These are phyloP conservation scores for Agrochola litura DNA, from an alignment of 2,888 invertebrate genomes.

Conservation along the genomic window DNA sequence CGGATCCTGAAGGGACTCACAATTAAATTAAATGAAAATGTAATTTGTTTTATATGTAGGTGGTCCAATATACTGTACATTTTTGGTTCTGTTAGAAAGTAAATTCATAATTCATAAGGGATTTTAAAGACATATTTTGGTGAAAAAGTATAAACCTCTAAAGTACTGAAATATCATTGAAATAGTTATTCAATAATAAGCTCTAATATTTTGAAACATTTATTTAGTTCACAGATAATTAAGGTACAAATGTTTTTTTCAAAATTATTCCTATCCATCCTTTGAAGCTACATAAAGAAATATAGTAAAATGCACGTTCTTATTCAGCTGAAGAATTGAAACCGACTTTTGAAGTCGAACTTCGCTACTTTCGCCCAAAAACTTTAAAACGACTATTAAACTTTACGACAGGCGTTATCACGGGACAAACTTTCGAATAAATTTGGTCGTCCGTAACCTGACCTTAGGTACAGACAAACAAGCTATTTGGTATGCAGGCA, in stretches of 20 bases:
- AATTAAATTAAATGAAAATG: conserved; percentile 26
- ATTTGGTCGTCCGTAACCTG: conserved; percentile 83
- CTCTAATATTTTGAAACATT: neutral
- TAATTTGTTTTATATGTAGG: neutral
- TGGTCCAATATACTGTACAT: neutral
- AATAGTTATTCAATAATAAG: neutral
- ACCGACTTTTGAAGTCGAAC: conserved; percentile 41
- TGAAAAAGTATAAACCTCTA: neutral
- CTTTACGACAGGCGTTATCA: conserved; percentile 72
- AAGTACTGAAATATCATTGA: neutral
- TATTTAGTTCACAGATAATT: neutral
- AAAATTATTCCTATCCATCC: neutral
- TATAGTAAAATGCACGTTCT: conserved; percentile 31
- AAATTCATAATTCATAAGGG: neutral
- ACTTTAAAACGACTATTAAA: conserved; percentile 83
- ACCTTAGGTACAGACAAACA: conserved; percentile 74
- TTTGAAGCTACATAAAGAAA: neutral
- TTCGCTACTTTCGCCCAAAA: conserved; percentile 68
- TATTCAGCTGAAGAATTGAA: conserved; percentile 55
- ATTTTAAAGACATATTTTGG: neutral
- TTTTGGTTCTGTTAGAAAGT: neutral
- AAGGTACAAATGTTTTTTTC: neutral
- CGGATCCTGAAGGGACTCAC: neutral
- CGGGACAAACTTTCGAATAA: conserved; percentile 86
- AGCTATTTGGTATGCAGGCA: neutral